phyloP scores from a whole-genome alignment of 2,888 invertebrate genomes.

The Campoplex nolae region DNA sequence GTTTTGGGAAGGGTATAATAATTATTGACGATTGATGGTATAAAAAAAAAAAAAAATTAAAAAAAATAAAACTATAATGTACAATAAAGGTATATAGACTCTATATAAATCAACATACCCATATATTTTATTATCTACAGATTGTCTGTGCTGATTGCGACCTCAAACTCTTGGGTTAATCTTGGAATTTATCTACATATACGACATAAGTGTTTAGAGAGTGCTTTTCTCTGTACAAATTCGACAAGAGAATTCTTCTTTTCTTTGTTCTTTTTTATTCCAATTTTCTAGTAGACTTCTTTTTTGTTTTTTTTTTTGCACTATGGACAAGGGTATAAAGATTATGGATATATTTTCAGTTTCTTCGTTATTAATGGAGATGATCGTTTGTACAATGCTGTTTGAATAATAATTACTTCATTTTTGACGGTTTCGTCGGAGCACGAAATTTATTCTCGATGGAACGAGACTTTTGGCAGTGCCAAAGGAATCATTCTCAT shows the following conservation, averaged over 20 bases:
- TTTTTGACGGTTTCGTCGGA: not conserved
- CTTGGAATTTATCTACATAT: constrained; percentile 60
- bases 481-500: constrained; percentile 3
- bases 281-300: constrained; percentile 37
- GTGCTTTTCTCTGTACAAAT: constrained; percentile 68
- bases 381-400: constrained; percentile 16
- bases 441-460: constrained; percentile 14
- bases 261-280: constrained; percentile 33
- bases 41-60: not conserved
- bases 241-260: constrained; percentile 52
- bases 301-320: constrained; percentile 31
- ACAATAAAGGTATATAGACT: constrained; percentile 30
- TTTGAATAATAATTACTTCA: not conserved
- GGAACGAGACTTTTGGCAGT: not conserved
- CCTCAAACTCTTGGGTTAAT: constrained; percentile 68
- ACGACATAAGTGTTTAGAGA: constrained; percentile 68
- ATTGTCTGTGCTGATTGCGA: constrained; percentile 60
- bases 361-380: constrained; percentile 8
- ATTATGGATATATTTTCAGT: constrained; percentile 15
- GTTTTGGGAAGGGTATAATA: constrained; percentile 73
- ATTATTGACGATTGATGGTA: constrained; percentile 44
- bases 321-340: constrained; percentile 39
- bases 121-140: constrained; percentile 43
- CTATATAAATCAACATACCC: constrained; percentile 20
- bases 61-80: not conserved